Evolutionary conservation across 2,113 vertebrate genomes (phyloP).

Genomic region (Ochotona princeps): DNA sequence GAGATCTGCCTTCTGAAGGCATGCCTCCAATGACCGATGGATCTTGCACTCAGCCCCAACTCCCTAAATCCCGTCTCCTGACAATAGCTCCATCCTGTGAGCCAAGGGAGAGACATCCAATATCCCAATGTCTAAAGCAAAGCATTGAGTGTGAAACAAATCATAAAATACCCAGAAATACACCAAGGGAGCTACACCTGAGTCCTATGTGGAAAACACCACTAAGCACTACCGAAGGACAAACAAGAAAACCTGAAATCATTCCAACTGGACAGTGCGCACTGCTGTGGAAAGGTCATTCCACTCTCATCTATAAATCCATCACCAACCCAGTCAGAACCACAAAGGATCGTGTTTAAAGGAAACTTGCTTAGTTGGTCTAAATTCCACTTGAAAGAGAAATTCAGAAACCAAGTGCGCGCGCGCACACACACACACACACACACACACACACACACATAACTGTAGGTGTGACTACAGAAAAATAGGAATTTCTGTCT

Average conservation of each 20-base stretch:
- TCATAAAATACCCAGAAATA: neutral
- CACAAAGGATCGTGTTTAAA: conserved; percentile 29
- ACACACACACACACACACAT: neutral
- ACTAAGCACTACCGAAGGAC: neutral
- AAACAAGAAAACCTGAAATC: neutral
- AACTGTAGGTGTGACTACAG: neutral
- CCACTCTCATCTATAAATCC: neutral
- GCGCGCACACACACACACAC: too few species aligned
- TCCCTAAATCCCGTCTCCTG: too few species aligned
- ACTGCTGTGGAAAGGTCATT: neutral
- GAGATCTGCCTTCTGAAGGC: neutral
- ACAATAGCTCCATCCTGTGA: too few species aligned
- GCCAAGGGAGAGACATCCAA: too few species aligned
- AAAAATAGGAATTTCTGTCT: conserved; percentile 29
- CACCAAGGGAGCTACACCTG: neutral
- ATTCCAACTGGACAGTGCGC: fast-evolving
- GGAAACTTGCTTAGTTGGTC: neutral
- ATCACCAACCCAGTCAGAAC: neutral
- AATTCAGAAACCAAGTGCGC: neutral
- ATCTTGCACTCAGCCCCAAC: neutral
- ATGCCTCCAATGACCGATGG: neutral
- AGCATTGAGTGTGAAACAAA: neutral
- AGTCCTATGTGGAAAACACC: neutral
- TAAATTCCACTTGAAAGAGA: conserved; percentile 49
- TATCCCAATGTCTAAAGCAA: neutral